A percentile compares a stretch with the other conserved stretches of the same genome.
Evolutionary conservation across 2,888 invertebrate species (phyloP).

Genomic region (Hofmannophila pseudospretella): DNA sequence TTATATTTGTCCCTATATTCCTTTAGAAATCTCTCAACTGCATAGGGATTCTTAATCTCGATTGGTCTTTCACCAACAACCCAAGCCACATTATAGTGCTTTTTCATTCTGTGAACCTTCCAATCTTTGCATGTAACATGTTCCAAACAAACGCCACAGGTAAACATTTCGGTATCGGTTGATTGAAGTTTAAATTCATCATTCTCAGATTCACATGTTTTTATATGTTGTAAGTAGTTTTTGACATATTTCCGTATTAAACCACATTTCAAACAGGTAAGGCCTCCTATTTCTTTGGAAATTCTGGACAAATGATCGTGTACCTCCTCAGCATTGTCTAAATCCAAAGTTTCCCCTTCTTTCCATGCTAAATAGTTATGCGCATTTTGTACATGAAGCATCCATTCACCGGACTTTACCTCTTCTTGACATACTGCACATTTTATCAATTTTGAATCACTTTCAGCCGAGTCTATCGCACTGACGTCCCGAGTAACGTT

Average conservation of each 20-base stretch:
- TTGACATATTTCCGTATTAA: constrained; percentile 37
- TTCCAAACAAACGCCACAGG: constrained; percentile 44
- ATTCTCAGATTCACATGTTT: not conserved
- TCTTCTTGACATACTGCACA: constrained; percentile 33
- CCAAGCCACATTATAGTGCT: constrained; percentile 59
- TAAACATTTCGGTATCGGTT: constrained; percentile 2
- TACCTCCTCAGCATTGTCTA: constrained; percentile 17
- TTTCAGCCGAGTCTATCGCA: not conserved
- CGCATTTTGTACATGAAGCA: constrained; percentile 31
- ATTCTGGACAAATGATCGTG: constrained; percentile 21
- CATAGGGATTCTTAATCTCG: constrained; percentile 58
- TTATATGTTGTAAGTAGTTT: constrained; percentile 26
- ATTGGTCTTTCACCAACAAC: constrained; percentile 41
- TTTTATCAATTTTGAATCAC: constrained; percentile 9
- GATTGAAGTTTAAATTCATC: too few relatives aligned
- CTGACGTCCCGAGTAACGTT: not conserved
- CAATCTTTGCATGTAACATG: constrained; percentile 29
- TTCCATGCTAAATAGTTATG: constrained; percentile 52
- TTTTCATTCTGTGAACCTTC: constrained; percentile 39
- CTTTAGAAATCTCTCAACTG: constrained; percentile 59
- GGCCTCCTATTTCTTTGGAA: constrained; percentile 20
- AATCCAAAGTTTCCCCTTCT: constrained; percentile 31
- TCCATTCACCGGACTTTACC: constrained; percentile 18
- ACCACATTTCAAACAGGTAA: constrained; percentile 33
- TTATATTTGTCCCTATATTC: constrained; percentile 57